Conservation (phyloP, 1,140 invertebrate genomes). For the Polypedilum pembai region DNA sequence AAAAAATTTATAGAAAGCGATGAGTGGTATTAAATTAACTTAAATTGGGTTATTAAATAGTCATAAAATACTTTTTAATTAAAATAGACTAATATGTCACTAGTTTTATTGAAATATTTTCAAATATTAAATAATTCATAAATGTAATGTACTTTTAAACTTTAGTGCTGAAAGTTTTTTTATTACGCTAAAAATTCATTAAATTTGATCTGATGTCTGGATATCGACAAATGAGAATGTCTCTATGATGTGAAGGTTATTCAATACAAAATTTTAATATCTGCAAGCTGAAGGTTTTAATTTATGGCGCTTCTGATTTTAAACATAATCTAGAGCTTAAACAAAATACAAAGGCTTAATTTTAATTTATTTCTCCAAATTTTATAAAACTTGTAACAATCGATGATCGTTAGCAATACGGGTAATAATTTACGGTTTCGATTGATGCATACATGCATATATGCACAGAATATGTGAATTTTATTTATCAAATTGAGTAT, state of each 20-base stretch:
- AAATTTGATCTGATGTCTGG: no score
- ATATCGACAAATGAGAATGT: neutral
- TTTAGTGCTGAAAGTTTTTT: no score
- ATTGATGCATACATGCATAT: neutral
- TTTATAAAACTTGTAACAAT: slow-evolving; percentile 19
- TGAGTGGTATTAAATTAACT: no score
- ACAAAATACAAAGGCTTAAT: slow-evolving; percentile 18
- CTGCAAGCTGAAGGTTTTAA: slow-evolving; percentile 14
- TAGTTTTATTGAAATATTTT: no score
- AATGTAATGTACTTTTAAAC: no score
- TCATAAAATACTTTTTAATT: no score
- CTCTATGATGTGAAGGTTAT: neutral
- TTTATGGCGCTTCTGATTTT: slow-evolving; percentile 11
- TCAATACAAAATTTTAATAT: slow-evolving; percentile 10
- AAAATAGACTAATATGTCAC: no score
- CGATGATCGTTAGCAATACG: neutral
- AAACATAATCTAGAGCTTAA: slow-evolving; percentile 12
- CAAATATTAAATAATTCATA: no score
- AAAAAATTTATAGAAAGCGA: no score
- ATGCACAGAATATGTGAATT: neutral
- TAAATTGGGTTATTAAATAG: no score
- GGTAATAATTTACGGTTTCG: neutral
- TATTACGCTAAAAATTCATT: no score
- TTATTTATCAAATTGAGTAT: slow-evolving; percentile 7
- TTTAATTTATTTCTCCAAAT: slow-evolving; percentile 1